phyloP scores from a whole-genome alignment of 2,113 vertebrate genomes.

The Gymnogyps californianus region DNA sequence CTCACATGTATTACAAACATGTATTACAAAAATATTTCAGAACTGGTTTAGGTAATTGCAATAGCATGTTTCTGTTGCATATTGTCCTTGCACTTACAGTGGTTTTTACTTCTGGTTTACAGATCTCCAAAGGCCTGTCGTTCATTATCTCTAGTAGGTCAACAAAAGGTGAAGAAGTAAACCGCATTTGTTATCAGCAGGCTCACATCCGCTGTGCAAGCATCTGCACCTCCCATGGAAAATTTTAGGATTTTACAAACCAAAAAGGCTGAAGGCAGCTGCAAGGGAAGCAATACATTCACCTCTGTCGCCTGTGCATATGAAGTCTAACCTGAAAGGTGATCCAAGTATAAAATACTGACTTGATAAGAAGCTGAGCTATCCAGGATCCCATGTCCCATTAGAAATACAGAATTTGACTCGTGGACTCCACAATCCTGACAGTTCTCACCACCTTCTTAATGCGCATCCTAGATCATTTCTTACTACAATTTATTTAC shows the following conservation, averaged over 20 bases:
- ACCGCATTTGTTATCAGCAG: not conserved
- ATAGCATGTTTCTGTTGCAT: not conserved
- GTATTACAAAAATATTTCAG: too few species aligned
- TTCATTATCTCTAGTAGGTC: not conserved
- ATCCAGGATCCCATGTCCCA: not conserved
- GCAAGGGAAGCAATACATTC: not conserved
- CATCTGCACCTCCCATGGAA: not conserved
- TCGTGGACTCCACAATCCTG: not conserved
- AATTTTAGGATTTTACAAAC: not conserved
- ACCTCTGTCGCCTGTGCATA: not conserved
- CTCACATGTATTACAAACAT: not conserved
- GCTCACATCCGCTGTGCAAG: not conserved
- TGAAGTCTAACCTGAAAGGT: not conserved
- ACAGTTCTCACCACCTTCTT: not conserved
- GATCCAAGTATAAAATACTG: not conserved
- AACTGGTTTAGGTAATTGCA: not conserved
- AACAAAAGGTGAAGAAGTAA: constrained; percentile 25
- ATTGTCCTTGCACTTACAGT: not conserved
- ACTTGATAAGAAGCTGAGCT: not conserved
- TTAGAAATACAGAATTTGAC: not conserved
- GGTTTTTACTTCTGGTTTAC: not conserved
- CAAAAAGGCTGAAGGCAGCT: not conserved
- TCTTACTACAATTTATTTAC: not conserved
- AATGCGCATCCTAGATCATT: not conserved
- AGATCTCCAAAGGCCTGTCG: not conserved